These are phyloP conservation scores for Marasmarcha lunaedactyla DNA, from an alignment of 2,888 invertebrate species.

Conservation along the genomic window DNA sequence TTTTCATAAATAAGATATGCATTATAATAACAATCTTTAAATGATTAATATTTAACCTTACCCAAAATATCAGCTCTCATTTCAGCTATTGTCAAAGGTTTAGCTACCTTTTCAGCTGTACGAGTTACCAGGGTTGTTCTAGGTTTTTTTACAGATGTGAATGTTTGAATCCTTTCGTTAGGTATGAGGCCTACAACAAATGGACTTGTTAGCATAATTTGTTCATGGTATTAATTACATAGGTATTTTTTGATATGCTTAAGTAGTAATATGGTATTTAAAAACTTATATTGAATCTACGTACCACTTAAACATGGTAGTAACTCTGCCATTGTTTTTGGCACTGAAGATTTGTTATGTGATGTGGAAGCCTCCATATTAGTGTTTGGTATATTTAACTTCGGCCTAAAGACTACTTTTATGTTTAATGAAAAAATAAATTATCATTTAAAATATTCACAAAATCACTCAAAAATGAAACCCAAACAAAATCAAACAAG, in stretches of 20 bases:
- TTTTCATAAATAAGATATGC: not conserved
- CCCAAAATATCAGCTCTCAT: constrained; percentile 35
- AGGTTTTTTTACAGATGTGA: constrained; percentile 36
- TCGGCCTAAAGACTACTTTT: no score
- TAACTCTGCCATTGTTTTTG: constrained; percentile 43
- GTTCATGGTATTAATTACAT: no score
- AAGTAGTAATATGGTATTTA: no score
- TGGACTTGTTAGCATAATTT: not conserved
- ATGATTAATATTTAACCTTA: constrained; percentile 14
- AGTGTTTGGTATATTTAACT: no score
- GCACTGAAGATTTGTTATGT: constrained; percentile 21
- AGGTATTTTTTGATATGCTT: no score
- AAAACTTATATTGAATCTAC: constrained; percentile 10
- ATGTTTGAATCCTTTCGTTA: constrained; percentile 27
- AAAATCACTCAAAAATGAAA: not conserved
- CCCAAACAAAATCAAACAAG: no score
- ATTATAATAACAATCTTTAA: not conserved
- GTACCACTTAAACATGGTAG: constrained; percentile 38
- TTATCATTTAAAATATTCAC: not conserved
- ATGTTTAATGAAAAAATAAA: no score
- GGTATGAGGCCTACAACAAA: constrained; percentile 34
- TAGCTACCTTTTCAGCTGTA: constrained; percentile 31
- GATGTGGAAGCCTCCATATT: constrained; percentile 30
- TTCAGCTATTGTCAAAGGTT: constrained; percentile 44
- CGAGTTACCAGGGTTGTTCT: constrained; percentile 25